Base-by-base conservation (phyloP, 2,113 vertebrate genomes). In the Gobiocypris rarus region DNA sequence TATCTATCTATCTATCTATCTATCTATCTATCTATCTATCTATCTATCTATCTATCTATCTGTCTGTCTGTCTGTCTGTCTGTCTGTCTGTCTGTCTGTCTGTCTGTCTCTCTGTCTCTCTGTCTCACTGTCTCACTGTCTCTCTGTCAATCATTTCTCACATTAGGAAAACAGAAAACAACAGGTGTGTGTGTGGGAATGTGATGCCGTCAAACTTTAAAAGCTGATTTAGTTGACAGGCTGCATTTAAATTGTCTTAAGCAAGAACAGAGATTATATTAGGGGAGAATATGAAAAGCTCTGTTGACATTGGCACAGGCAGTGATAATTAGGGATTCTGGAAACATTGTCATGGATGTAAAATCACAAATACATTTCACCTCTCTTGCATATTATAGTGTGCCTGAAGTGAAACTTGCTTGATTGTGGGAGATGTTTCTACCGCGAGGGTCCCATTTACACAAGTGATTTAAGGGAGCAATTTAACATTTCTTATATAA, bases 291-390 rank as follows among this genome's bases (percentile, higher is more conserved):
- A 56, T 4, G 22, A 26, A 50, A 75, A 83, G 17, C 6, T 58
- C 17, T 71, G 82, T 75, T 22, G 19, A 77, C 31, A 26, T 43
- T 83, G 81, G 65, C 75, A 3, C 56, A 69, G 38, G 15, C 22
- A n/a, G 63, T 73, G 74, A 83, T 38, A 83, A 80, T 79, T 58
- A 80, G 54, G 48, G 80, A 74, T 34, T 50, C 17, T 15, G 19
- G 19, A 83, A 54, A 74, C 19, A 48, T 79, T 34, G 15, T n/a
- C 24, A 54, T 41, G 38, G 38, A 61, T 83, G 54, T 75, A 43
- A 19, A 54, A 31, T 14, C 43, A 67, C 10, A 83, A 61, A 74
- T 65, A 63, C 56, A 78, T 71, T 31, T 69, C 24, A 77, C 28
- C 17, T 45, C 26, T 65, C 14, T 11, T 22, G 13, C 6, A 28